Evolutionary conservation across 2,113 vertebrate species (phyloP), one percentile per base, ranked within the genome.

Genomic region (Anhinga anhinga): DNA sequence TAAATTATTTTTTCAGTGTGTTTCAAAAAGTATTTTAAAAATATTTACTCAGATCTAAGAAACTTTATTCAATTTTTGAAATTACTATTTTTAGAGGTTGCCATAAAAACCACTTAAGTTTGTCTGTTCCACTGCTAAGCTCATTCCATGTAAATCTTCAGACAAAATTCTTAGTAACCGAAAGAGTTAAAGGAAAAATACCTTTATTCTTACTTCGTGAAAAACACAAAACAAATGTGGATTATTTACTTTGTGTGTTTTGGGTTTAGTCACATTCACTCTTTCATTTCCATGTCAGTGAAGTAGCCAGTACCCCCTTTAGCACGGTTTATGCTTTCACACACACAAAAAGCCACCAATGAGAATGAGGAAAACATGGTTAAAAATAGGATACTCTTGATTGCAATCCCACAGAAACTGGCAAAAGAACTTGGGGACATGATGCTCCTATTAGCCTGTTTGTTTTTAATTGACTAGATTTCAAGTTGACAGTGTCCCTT

Each of bases 401-500:
- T 7, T 65, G 61, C 73, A 95, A 30, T 52, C 61, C 56, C 95
- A 84, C 40, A 94, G 86, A 90, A 93, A 89, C 53, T 59, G 50
- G 74, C 5, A 13, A 52, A 88, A 95, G 76, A 50, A 47, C 44
- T 19, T 36, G 77, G 61, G 65, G 56, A 90, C 36, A 9, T 7
- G 53, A 89, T 87, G 69, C n/a, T 89, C 73, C 73, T 71, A 55
- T 89, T 85, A 91, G 77, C 53, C 70, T 95, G 88, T 89, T 91
- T 83, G 79, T 17, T 92, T 92, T 87, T 85, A 95, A 95, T 87
- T 84, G 92, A 86, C 77, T 91, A 76, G 72, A 53, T 85, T 89
- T 91, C 86, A 82, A 82, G 83, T 87, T 89, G 97, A 70, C 78
- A 87, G 93, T 62, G 86, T 84, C 70, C 70, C 93, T 95, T 96